Evolutionary conservation across 1,140 invertebrate genomes (phyloP).

Genomic region (Phthorimaea operculella): DNA sequence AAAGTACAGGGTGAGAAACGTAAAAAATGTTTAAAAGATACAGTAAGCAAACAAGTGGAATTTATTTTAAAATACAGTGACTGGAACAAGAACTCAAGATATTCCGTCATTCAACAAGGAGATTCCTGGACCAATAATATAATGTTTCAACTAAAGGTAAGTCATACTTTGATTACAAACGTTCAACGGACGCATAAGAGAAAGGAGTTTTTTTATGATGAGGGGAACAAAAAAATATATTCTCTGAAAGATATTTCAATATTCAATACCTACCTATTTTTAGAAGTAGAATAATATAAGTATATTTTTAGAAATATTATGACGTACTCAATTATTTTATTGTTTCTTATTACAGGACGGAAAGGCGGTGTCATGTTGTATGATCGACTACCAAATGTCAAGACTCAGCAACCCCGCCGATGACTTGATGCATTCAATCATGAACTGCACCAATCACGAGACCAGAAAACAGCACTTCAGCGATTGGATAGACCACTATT

Average conservation of each 20-base stretch:
- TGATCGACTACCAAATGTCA: constrained; percentile 17
- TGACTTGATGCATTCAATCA: constrained; percentile 20
- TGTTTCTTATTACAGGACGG: constrained; percentile 2
- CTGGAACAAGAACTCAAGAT: not conserved
- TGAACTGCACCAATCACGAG: constrained; percentile 19
- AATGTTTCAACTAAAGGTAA: constrained; percentile 19
- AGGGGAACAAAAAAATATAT: too few relatives aligned
- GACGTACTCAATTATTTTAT: not conserved
- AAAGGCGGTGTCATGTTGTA: constrained; percentile 1
- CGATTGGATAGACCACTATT: constrained; percentile 22
- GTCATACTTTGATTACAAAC: not conserved
- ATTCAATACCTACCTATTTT: too few relatives aligned
- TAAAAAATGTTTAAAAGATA: not conserved
- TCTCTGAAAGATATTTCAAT: too few relatives aligned
- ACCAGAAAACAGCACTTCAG: constrained; percentile 13
- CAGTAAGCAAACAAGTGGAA: not conserved
- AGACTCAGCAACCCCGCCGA: constrained; percentile 8
- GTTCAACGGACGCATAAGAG: too few relatives aligned
- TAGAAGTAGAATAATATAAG: too few relatives aligned
- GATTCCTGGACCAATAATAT: constrained; percentile 11
- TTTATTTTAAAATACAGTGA: not conserved
- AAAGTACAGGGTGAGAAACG: constrained; percentile 11
- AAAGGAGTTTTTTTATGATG: too few relatives aligned
- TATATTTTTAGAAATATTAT: too few relatives aligned
- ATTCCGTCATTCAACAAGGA: constrained; percentile 7